Evolutionary conservation across 2,888 invertebrate genomes (phyloP).

Genomic region (Abscondita cerata): DNA sequence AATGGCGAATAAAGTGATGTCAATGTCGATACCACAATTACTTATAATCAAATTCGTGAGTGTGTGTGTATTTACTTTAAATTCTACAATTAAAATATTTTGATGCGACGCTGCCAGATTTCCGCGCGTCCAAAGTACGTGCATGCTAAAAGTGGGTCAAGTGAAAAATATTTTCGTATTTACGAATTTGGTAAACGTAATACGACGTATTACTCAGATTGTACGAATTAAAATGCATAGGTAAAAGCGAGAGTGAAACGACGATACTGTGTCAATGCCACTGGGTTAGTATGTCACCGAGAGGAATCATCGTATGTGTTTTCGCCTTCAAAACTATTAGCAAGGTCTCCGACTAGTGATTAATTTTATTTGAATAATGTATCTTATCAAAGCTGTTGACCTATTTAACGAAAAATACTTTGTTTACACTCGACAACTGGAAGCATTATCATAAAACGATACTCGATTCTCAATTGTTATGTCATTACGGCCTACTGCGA

Average conservation of each 20-base stretch:
- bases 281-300: slow-evolving; percentile 52
- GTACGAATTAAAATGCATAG: slow-evolving; percentile 26
- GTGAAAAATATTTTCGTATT: not conserved
- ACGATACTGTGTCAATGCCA: slow-evolving; percentile 47
- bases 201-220: slow-evolving; percentile 11
- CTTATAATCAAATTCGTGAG: not conserved
- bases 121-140: no score
- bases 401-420: slow-evolving; percentile 10
- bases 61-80: not conserved
- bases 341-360: slow-evolving; percentile 16
- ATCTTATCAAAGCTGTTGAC: slow-evolving; percentile 19
- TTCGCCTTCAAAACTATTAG: slow-evolving; percentile 15
- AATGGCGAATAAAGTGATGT: slow-evolving; percentile 29
- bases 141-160: slow-evolving; percentile 1
- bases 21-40: slow-evolving; percentile 20
- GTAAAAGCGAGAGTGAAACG: slow-evolving; percentile 44
- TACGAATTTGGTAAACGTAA: slow-evolving; percentile 10
- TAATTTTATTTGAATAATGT: slow-evolving; percentile 19
- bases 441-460: no score
- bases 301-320: slow-evolving; percentile 15
- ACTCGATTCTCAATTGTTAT: no score
- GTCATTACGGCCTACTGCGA: no score
- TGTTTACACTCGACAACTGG: not conserved
- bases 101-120: not conserved
- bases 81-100: not conserved